These are phyloP conservation scores for Leptobrachium ailaonicum DNA, from an alignment of 2,113 vertebrate species.

Conservation along the genomic window DNA sequence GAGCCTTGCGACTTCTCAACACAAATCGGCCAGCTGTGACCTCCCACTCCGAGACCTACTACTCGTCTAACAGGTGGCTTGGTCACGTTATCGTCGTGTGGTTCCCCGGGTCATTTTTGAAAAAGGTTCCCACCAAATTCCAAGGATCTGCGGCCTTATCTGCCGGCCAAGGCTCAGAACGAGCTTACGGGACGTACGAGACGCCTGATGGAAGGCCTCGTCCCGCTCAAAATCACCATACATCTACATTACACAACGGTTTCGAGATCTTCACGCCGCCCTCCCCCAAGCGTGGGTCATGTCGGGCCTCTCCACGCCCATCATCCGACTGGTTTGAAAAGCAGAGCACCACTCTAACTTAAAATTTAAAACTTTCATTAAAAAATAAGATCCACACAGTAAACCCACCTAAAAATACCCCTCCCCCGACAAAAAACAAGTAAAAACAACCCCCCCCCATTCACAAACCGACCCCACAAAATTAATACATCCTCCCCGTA, in stretches of 20 bases:
- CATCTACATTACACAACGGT: no score
- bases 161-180: not conserved
- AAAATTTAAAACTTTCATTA: conserved; percentile 16
- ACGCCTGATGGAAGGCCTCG: no score
- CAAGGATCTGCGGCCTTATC: not conserved
- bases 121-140: no score
- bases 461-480: not conserved
- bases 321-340: conserved; percentile 30
- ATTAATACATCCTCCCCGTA: conserved; percentile 18
- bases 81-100: no score
- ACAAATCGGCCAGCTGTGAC: not conserved
- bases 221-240: no score
- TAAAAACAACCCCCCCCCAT: not conserved
- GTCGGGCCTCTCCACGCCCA: not conserved
- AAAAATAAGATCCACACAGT: conserved; percentile 29
- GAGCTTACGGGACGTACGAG: not conserved
- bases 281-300: not conserved
- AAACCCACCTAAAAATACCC: conserved; percentile 15
- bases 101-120: no score
- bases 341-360: conserved; percentile 35
- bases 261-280: not conserved
- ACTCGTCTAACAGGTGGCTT: no score
- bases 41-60: not conserved
- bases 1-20: not conserved
- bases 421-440: not conserved